Conservation (phyloP, 1,140 invertebrate species). For the Trichomalopsis sarcophagae region DNA sequence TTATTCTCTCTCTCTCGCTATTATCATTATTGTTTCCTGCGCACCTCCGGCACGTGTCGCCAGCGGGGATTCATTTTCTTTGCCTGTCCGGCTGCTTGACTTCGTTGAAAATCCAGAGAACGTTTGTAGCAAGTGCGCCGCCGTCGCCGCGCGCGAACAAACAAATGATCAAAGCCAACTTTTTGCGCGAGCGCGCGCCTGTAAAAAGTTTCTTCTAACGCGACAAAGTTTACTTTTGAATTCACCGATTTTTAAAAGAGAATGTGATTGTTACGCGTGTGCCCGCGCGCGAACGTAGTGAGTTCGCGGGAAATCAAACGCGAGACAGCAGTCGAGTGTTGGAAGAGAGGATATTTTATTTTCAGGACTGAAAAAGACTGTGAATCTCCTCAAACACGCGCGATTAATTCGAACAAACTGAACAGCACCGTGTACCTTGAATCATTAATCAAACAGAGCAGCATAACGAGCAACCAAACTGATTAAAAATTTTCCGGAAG, state of each 20-base stretch:
- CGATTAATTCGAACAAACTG: background rate
- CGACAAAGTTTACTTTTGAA: background rate
- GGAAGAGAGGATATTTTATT: background rate
- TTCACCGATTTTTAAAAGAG: background rate
- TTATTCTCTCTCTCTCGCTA: background rate
- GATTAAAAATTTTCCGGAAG: background rate
- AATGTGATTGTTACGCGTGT: background rate
- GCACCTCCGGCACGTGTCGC: background rate
- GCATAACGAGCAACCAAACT: background rate
- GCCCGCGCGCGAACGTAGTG: background rate
- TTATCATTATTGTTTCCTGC: background rate
- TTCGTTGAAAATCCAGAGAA: background rate
- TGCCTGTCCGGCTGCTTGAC: background rate
- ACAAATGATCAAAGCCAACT: background rate
- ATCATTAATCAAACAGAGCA: background rate
- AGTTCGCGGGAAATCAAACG: too few relatives aligned
- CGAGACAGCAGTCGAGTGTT: background rate
- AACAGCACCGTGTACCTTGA: background rate
- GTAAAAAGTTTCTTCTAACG: too few relatives aligned
- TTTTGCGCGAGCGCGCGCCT: background rate
- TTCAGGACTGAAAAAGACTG: too few relatives aligned
- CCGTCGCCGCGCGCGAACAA: background rate
- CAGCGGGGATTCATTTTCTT: background rate
- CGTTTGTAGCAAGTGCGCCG: background rate
- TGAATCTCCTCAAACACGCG: too few relatives aligned